Evolutionary conservation across 2,888 invertebrate genomes (phyloP).

Genomic region (Noctua comes): DNA sequence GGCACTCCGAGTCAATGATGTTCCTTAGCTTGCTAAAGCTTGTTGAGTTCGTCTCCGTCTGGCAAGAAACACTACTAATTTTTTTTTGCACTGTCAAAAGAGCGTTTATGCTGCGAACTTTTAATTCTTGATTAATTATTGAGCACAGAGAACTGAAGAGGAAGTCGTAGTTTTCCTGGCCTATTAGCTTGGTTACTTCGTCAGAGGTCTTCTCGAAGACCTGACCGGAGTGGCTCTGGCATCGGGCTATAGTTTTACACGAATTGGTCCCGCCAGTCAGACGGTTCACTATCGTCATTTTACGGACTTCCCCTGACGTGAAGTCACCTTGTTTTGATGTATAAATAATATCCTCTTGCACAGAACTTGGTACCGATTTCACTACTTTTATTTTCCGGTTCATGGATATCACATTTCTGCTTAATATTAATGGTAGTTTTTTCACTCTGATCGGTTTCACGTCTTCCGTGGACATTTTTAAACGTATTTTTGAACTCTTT

Average conservation of each 20-base stretch:
- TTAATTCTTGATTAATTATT: slow-evolving; percentile 78
- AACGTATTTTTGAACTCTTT: slow-evolving; percentile 5
- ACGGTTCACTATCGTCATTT: slow-evolving; percentile 73
- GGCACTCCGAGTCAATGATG: slow-evolving; percentile 51
- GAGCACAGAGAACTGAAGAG: slow-evolving; percentile 80
- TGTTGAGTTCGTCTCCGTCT: slow-evolving; percentile 20
- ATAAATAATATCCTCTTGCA: slow-evolving; percentile 60
- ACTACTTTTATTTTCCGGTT: slow-evolving; percentile 48
- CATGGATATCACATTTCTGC: slow-evolving; percentile 50
- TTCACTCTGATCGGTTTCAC: slow-evolving; percentile 50
- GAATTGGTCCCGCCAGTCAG: slow-evolving; percentile 70
- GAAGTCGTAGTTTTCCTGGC: slow-evolving; percentile 80
- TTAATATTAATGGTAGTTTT: slow-evolving; percentile 57
- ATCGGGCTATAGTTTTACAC: slow-evolving; percentile 77
- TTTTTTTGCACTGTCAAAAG: slow-evolving; percentile 72
- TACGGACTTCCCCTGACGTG: slow-evolving; percentile 74
- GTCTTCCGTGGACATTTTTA: slow-evolving; percentile 58
- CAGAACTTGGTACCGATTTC: slow-evolving; percentile 29
- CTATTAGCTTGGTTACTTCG: slow-evolving; percentile 76
- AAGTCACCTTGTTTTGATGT: slow-evolving; percentile 69
- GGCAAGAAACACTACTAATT: slow-evolving; percentile 39
- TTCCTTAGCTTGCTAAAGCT: not conserved
- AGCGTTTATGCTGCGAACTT: slow-evolving; percentile 78
- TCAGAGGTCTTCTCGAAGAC: slow-evolving; percentile 77
- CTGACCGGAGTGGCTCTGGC: slow-evolving; percentile 52